Percentiles rank a stretch among this genome's conserved stretches.
These are phyloP conservation scores for Masnerella sp. DNA, from an alignment of 2,888 invertebrate species.

Conservation along the genomic window DNA sequence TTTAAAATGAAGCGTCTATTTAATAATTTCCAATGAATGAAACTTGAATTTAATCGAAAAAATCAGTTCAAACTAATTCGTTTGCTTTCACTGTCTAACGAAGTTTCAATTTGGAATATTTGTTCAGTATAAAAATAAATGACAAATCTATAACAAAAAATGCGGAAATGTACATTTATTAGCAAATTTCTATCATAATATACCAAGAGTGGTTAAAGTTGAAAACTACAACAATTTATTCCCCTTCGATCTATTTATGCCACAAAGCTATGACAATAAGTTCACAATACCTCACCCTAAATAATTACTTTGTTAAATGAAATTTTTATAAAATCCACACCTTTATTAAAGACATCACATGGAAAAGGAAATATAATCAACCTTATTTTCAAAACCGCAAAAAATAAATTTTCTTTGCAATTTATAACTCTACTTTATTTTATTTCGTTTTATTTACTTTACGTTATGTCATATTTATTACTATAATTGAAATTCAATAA, in stretches of 20 bases:
- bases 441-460: too few species aligned
- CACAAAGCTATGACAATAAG: conserved; percentile 13
- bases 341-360: too few species aligned
- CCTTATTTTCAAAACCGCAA: background rate
- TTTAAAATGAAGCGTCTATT: conserved; percentile 6
- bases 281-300: conserved; percentile 15
- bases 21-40: conserved; percentile 16
- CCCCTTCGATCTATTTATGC: conserved; percentile 23
- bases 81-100: conserved; percentile 27
- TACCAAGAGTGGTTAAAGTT: background rate
- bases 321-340: conserved; percentile 7
- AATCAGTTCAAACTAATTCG: conserved; percentile 23
- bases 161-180: too few species aligned
- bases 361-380: background rate
- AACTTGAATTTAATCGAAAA: conserved; percentile 24
- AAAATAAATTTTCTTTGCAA: too few species aligned
- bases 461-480: too few species aligned
- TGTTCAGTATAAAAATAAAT: background rate
- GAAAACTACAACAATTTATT: conserved; percentile 2
- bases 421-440: too few species aligned
- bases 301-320: conserved; percentile 19
- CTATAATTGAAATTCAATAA: background rate
- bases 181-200: too few species aligned
- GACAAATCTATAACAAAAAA: too few species aligned
- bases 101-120: background rate